Percentiles rank a stretch among this genome's conserved stretches.
Conservation (phyloP, 2,113 vertebrate genomes). For the Ifrita kowaldi region DNA sequence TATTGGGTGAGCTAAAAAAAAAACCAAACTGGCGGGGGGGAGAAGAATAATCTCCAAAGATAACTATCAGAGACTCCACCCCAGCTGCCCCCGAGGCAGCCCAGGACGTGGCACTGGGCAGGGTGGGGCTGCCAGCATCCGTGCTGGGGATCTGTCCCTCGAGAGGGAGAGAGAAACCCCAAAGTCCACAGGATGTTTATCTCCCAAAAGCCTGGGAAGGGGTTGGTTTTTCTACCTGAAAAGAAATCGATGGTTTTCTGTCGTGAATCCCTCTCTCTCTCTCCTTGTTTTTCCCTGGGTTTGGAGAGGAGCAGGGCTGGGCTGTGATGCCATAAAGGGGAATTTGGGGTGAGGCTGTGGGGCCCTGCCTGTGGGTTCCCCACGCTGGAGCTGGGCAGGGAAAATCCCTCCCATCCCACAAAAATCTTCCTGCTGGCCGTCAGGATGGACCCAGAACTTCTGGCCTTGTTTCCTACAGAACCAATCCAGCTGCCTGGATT, state of each 20-base stretch:
- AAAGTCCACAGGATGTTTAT: neutral
- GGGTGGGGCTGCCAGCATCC: constrained; percentile 11
- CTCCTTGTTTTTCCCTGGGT: neutral
- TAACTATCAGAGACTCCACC: neutral
- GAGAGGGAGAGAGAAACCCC: neutral
- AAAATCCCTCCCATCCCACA: neutral
- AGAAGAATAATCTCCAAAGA: neutral
- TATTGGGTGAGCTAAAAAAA: too few relatives aligned
- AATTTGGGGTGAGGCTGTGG: neutral
- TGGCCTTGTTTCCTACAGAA: neutral
- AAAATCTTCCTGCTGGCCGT: neutral
- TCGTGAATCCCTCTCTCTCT: neutral
- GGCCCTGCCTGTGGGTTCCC: neutral
- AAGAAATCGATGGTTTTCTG: neutral
- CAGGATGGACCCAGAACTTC: neutral
- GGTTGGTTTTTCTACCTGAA: neutral
- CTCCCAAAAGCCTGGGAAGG: neutral
- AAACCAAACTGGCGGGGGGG: neutral
- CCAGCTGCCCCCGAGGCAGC: neutral
- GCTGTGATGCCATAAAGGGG: neutral
- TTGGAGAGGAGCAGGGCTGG: neutral
- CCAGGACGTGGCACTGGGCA: neutral
- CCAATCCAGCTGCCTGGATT: neutral
- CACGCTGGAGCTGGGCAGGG: neutral
- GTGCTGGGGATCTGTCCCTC: neutral